A percentile compares a stretch with the other conserved stretches of the same genome.
phyloP scores from a whole-genome alignment of 2,888 invertebrate species.

The Parasteatoda lunata region DNA sequence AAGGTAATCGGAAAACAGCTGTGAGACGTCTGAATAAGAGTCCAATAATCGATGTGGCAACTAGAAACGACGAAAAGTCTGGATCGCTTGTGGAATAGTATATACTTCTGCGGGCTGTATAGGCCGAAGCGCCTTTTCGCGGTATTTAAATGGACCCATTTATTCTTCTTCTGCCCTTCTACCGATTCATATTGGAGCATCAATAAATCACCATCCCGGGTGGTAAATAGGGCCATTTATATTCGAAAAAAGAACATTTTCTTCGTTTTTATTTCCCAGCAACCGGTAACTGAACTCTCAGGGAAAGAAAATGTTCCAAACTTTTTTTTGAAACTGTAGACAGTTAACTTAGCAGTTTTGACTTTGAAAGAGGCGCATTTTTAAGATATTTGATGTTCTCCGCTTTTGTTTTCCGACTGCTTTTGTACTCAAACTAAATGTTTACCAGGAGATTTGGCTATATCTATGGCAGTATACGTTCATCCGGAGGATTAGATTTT shows the following conservation, averaged over 20 bases:
- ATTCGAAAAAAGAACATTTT: slow-evolving; percentile 25
- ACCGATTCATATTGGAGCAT: slow-evolving; percentile 44
- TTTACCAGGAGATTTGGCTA: not conserved
- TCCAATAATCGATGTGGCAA: slow-evolving; percentile 52
- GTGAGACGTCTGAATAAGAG: slow-evolving; percentile 7
- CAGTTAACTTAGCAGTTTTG: slow-evolving; percentile 3
- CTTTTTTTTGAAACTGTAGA: not conserved
- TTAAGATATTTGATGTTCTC: slow-evolving; percentile 1
- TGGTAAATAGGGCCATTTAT: slow-evolving; percentile 57
- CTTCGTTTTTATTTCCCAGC: not conserved
- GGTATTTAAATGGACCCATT: slow-evolving; percentile 60
- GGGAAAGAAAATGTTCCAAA: not conserved
- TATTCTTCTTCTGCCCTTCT: slow-evolving; percentile 18
- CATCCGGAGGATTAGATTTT: not conserved
- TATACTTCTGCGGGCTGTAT: slow-evolving; percentile 21
- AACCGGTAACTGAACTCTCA: not conserved
- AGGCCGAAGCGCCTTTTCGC: slow-evolving; percentile 37
- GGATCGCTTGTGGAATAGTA: slow-evolving; percentile 4
- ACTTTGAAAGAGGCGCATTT: slow-evolving; percentile 1
- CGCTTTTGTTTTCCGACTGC: slow-evolving; percentile 2
- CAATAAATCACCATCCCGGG: slow-evolving; percentile 48
- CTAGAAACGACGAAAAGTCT: slow-evolving; percentile 47
- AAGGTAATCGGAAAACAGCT: slow-evolving; percentile 52
- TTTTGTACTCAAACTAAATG: not conserved
- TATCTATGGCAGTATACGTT: not conserved